A percentile compares a stretch with the other conserved stretches of the same genome.
phyloP scores from a whole-genome alignment of 2,113 vertebrate species.

The Eonycteris spelaea region DNA sequence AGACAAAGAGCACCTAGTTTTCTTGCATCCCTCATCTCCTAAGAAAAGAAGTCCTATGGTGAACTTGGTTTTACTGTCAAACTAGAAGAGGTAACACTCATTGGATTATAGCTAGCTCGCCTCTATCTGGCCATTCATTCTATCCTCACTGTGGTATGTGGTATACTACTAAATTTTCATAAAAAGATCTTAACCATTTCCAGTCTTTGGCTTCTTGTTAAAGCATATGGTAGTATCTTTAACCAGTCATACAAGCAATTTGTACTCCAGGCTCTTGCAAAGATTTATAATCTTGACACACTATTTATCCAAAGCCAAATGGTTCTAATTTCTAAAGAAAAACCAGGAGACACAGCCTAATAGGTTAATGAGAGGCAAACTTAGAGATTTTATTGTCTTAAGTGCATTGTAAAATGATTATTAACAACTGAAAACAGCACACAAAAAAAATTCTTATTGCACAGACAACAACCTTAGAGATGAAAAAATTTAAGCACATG shows the following conservation, averaged over 20 bases:
- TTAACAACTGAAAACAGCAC: neutral
- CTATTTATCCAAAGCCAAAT: neutral
- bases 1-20: neutral
- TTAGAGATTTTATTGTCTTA: neutral
- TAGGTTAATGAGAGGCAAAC: neutral
- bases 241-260: neutral
- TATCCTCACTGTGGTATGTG: neutral
- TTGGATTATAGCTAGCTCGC: neutral
- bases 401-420: neutral
- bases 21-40: neutral
- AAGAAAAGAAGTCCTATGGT: neutral
- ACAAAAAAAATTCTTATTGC: neutral
- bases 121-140: neutral
- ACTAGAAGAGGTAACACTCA: neutral
- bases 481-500: neutral
- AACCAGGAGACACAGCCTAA: neutral
- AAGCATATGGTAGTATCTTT: neutral
- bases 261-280: neutral
- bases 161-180: neutral
- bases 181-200: neutral
- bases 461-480: neutral
- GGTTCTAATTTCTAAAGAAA: neutral
- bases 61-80: neutral
- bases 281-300: neutral
- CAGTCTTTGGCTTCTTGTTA: neutral